Base-by-base conservation (phyloP, 2,888 invertebrate species). In the Agrochola lota region DNA sequence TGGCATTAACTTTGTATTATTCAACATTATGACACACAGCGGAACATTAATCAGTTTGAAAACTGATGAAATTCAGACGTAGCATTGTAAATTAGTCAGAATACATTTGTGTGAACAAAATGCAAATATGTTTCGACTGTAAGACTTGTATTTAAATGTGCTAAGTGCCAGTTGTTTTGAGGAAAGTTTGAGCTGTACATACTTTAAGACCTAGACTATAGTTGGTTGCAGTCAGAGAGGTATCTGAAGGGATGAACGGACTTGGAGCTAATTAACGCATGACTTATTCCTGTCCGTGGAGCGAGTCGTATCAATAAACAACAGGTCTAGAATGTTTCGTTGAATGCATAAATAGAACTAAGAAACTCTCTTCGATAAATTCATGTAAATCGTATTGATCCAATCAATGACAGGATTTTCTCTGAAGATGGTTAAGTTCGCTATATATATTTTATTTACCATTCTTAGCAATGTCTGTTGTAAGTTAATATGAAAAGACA, bases 101-200 rank as follows among this genome's bases (percentile, higher is more conserved):
- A 83, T 86, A 88, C 71, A 85, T 88, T 86, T 80, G 85, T 74
- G 68, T 78, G 74, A 72, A 84, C 77, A 80, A 88, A 80, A 89
- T 88, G 88, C 74, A 85, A 88, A 88, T 88, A 73, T 79, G 74
- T 84, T 74, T 78, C 66, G 78, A 77, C 76, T 74, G 75, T 71
- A 71, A 87, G 84, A 67, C 71, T 77, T 70, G 78, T 87, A 81
- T 85, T 88, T 62, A 94, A 91, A 82, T 94, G 93, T 81, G 69
- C 97, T 92, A 97, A 97, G 89, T 46, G 88, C 89, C 73, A 40
- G 74, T 77, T 78, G 63, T 66, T 83, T 64, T 73, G 46, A 73
- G 57, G 71, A 73, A 82, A 82, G 49, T 83, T 64, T 49, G 23
- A 43, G 49, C 52, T 52, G 17, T 70, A 46, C 17, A 3, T 62